Evolutionary conservation across 2,113 vertebrate genomes (phyloP).

Genomic region (Thryonomys swinderianus): DNA sequence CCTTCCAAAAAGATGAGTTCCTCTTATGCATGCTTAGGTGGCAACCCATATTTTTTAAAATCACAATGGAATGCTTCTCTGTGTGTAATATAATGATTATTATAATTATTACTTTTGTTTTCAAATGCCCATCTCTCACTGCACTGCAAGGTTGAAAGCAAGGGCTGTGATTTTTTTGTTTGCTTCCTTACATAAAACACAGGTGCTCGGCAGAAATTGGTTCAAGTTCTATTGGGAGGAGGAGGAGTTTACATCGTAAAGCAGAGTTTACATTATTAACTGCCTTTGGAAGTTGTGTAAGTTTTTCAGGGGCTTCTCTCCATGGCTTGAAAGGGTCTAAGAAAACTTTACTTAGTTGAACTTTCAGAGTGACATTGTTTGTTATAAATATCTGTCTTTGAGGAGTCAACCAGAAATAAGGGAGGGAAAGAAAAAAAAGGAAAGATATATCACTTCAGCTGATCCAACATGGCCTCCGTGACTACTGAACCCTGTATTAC

Average conservation of each 20-base stretch:
- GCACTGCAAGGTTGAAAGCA: background rate
- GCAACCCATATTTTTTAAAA: background rate
- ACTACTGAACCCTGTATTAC: background rate
- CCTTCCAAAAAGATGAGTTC: background rate
- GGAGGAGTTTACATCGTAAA: background rate
- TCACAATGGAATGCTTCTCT: background rate
- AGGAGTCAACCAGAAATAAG: background rate
- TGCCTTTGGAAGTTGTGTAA: background rate
- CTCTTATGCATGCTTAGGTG: background rate
- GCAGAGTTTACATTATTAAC: background rate
- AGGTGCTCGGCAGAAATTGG: background rate
- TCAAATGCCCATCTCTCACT: background rate
- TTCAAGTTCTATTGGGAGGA: background rate
- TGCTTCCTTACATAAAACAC: background rate
- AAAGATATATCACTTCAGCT: background rate
- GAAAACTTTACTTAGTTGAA: background rate
- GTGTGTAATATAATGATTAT: background rate
- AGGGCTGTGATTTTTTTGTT: background rate
- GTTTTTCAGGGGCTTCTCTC: background rate
- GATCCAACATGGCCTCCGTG: background rate
- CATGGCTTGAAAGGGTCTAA: background rate
- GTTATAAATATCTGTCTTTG: background rate
- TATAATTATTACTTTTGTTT: background rate
- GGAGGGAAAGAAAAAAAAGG: background rate
- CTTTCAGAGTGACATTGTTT: background rate